Base-by-base conservation (phyloP, 37 sponge, comb jelly and placozoan genomes). In the Beroe ovata region DNA sequence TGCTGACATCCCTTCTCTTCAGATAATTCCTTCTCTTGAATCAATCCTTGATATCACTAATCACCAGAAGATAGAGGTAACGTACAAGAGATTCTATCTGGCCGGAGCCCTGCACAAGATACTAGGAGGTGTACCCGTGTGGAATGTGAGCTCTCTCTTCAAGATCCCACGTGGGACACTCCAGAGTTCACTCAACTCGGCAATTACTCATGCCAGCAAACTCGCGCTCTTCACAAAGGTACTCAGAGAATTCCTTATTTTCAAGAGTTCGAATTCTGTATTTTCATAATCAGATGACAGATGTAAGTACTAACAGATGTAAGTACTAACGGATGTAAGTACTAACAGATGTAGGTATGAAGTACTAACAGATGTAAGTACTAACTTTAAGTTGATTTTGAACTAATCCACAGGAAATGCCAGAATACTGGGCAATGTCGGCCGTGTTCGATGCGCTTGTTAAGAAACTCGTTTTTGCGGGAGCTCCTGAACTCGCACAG, bases 351-450 rank as follows among this genome's bases (percentile, higher is more conserved):
- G n/a, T n/a, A n/a, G n/a, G n/a, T n/a, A n/a, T n/a, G n/a, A n/a
- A n/a, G n/a, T n/a, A n/a, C n/a, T n/a, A n/a, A n/a, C n/a, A n/a
- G n/a, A n/a, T n/a, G n/a, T n/a, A n/a, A n/a, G n/a, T n/a, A n/a
- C n/a, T n/a, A n/a, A n/a, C n/a, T n/a, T n/a, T n/a, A n/a, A n/a
- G n/a, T n/a, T n/a, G n/a, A n/a, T n/a, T n/a, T n/a, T n/a, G n/a
- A n/a, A n/a, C n/a, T n/a, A n/a, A n/a, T 37, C 2, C 69, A 21
- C 84, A 95, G 93, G 93, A 94, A 61, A 32, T 96, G 1, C 92
- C 94, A 18, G 93, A 94, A 63, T 88, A 94, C 26, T 94, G 95
- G 96, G 72, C 96, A 0, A 64, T 96, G 0, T 72, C 92, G 34
- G 89, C 91, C 11, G 91, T 96, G 19, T 88, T 96, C 0, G 94